Conservation (phyloP, 2,113 vertebrate species). For the Eulemur macaco region DNA sequence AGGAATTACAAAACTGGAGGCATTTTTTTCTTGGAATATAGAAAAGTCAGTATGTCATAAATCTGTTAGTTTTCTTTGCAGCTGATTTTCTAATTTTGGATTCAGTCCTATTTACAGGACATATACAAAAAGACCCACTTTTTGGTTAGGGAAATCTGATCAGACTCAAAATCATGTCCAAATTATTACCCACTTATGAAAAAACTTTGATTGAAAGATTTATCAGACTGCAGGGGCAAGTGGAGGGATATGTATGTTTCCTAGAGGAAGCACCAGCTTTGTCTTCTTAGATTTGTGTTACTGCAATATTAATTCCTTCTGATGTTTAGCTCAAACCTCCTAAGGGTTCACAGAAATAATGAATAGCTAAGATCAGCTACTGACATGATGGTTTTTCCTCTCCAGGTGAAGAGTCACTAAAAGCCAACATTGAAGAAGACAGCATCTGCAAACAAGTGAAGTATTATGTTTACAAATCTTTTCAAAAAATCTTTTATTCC, state of each 20-base stretch:
- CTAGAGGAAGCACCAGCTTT: slow-evolving; percentile 4
- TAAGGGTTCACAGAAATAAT: slow-evolving; percentile 39
- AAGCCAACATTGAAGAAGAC: not conserved
- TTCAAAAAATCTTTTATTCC: not conserved
- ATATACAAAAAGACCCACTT: not conserved
- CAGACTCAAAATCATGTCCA: slow-evolving; percentile 31
- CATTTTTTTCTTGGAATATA: not conserved
- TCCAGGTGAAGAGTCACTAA: slow-evolving; percentile 4
- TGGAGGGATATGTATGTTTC: not conserved
- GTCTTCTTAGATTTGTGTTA: slow-evolving; percentile 12
- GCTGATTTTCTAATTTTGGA: slow-evolving; percentile 24
- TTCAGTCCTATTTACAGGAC: not conserved
- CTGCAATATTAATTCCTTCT: not conserved
- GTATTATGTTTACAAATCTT: not conserved
- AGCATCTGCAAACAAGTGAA: not conserved
- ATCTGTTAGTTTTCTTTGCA: slow-evolving; percentile 21
- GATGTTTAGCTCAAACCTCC: slow-evolving; percentile 31
- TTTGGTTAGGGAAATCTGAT: not conserved
- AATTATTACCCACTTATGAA: not conserved
- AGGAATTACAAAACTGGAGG: not conserved
- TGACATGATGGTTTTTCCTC: not conserved
- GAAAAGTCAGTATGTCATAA: not conserved
- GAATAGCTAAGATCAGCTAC: not conserved
- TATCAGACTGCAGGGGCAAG: not conserved
- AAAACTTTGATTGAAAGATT: slow-evolving; percentile 15